Conservation (phyloP, 2,797 vertebrate species). For the Argya squamiceps region DNA sequence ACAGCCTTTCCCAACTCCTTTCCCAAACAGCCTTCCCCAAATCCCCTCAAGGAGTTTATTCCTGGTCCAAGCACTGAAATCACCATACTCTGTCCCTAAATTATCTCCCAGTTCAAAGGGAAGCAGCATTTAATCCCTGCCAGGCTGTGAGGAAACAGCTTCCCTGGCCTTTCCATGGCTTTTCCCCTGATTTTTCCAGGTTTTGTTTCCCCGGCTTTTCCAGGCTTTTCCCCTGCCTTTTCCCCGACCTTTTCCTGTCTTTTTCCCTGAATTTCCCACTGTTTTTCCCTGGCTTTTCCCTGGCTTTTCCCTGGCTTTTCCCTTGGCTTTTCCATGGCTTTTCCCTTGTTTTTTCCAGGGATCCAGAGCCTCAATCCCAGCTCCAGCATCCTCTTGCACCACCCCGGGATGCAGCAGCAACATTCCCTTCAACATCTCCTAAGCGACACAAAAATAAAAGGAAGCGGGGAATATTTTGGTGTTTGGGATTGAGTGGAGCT, state of each 20-base stretch:
- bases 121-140: not conserved
- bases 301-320: no score
- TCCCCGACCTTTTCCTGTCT: no score
- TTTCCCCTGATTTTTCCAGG: fast-evolving
- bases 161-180: not conserved
- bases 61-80: not conserved
- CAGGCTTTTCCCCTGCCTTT: no score
- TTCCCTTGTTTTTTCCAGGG: fast-evolving
- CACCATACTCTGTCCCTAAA: not conserved
- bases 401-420: fast-evolving
- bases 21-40: not conserved
- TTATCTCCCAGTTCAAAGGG: not conserved
- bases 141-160: not conserved
- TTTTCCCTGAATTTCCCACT: no score
- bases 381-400: not conserved
- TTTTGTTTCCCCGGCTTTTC: not conserved
- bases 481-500: not conserved
- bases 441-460: fast-evolving
- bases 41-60: not conserved
- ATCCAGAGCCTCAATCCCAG: fast-evolving
- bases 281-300: fast-evolving
- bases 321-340: no score
- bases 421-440: fast-evolving
- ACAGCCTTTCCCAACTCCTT: no score
- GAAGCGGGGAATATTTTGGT: not conserved